Evolutionary conservation across 2,797 vertebrate species (phyloP).

Genomic region (Hemibagrus guttatus): DNA sequence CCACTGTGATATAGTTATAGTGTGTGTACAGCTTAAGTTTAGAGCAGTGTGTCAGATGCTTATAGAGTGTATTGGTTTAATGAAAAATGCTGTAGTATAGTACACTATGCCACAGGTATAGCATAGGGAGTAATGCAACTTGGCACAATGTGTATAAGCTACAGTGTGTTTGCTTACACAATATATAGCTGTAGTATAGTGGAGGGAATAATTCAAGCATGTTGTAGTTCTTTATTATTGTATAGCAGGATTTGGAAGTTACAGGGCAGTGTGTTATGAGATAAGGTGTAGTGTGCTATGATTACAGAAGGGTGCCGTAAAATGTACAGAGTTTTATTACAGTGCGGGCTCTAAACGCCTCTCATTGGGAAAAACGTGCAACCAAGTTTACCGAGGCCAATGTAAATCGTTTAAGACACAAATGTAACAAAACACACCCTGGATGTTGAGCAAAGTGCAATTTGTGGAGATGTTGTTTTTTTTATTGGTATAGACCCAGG

Average conservation of each 20-base stretch:
- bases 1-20: too few species aligned
- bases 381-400: not conserved
- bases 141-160: too few species aligned
- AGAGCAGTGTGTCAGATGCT: too few species aligned
- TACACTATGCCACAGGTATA: too few species aligned
- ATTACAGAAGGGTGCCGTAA: not conserved
- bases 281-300: not conserved
- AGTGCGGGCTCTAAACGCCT: not conserved
- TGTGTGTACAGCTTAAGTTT: not conserved
- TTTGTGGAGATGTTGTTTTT: constrained; percentile 7
- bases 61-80: too few species aligned
- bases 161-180: too few species aligned
- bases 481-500: constrained; percentile 4
- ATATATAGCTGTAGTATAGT: too few species aligned
- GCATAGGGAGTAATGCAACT: too few species aligned
- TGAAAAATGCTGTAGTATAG: too few species aligned
- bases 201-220: too few species aligned
- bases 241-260: not conserved
- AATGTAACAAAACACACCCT: not conserved
- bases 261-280: not conserved
- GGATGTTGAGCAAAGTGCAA: constrained; percentile 15
- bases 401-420: not conserved
- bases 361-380: not conserved
- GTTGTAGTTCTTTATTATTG: too few species aligned
- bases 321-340: not conserved